These are phyloP conservation scores for Leptodactylus fallax DNA, from an alignment of 2,797 vertebrate genomes.

Conservation along the genomic window DNA sequence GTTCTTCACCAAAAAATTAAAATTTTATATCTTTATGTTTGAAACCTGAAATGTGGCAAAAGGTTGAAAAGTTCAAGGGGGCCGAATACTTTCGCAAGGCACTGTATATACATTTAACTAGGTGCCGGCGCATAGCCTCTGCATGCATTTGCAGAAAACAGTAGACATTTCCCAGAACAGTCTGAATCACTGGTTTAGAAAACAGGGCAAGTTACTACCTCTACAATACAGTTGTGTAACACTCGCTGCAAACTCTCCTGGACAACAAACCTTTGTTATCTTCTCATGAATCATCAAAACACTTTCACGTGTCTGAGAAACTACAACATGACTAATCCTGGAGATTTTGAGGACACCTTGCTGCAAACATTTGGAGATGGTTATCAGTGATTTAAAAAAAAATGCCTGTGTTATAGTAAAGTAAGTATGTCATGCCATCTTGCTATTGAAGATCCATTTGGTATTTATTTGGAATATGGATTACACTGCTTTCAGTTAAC, in stretches of 20 bases:
- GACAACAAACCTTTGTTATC: background rate
- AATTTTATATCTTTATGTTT: too few relatives aligned
- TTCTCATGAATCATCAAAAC: conserved; percentile 24
- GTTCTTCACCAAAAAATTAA: too few relatives aligned
- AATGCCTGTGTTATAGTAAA: background rate
- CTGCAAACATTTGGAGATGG: conserved; percentile 25
- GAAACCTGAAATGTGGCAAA: too few relatives aligned
- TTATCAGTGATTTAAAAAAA: conserved; percentile 5
- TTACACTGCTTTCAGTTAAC: conserved; percentile 5
- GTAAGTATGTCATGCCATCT: background rate
- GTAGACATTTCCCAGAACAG: background rate
- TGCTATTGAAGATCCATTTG: conserved; percentile 29
- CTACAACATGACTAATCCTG: conserved; percentile 18
- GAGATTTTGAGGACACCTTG: conserved; percentile 41
- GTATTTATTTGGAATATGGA: conserved; percentile 11
- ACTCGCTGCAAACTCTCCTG: background rate
- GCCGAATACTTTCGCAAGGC: too few relatives aligned
- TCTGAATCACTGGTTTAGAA: background rate
- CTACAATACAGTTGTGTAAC: background rate
- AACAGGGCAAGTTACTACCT: background rate
- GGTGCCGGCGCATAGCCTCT: background rate
- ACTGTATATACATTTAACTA: too few relatives aligned
- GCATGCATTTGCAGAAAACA: background rate
- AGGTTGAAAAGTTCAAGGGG: too few relatives aligned
- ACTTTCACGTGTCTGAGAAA: conserved; percentile 3